A percentile compares a stretch with the other conserved stretches of the same genome.
Conservation (phyloP, 2,888 invertebrate genomes). For the Ormyrus thymus region DNA sequence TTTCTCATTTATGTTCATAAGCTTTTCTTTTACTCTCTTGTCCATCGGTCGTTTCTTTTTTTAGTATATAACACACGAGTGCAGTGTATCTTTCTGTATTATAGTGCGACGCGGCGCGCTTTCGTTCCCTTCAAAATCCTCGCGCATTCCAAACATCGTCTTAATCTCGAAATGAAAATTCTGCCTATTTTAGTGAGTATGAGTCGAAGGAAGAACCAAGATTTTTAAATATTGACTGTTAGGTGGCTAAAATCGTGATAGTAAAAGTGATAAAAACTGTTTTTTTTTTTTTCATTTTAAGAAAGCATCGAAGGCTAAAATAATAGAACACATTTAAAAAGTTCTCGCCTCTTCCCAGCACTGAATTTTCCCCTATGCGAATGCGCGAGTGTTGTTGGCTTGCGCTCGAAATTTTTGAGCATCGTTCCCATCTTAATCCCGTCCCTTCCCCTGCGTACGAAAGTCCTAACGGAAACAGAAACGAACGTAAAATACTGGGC, state of each 20-base stretch:
- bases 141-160: constrained; percentile 24
- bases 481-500: constrained; percentile 43
- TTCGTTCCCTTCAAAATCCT: not conserved
- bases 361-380: constrained; percentile 12
- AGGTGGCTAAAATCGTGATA: constrained; percentile 44
- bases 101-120: constrained; percentile 44
- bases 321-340: constrained; percentile 21
- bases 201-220: constrained; percentile 54
- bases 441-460: constrained; percentile 4
- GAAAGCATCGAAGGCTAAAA: constrained; percentile 30
- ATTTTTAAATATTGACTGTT: constrained; percentile 41
- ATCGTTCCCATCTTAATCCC: not conserved
- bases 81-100: constrained; percentile 54
- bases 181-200: constrained; percentile 39
- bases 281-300: not conserved
- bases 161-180: constrained; percentile 18
- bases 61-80: constrained; percentile 57
- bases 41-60: constrained; percentile 61
- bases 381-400: constrained; percentile 24
- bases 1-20: constrained; percentile 43
- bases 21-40: constrained; percentile 54
- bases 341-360: constrained; percentile 10
- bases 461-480: constrained; percentile 14
- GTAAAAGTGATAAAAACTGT: constrained; percentile 17
- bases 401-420: constrained; percentile 18